These are phyloP conservation scores for Stichopus horrens DNA, from an alignment of 53 echinoderm and acorn worm genomes.

Conservation along the genomic window DNA sequence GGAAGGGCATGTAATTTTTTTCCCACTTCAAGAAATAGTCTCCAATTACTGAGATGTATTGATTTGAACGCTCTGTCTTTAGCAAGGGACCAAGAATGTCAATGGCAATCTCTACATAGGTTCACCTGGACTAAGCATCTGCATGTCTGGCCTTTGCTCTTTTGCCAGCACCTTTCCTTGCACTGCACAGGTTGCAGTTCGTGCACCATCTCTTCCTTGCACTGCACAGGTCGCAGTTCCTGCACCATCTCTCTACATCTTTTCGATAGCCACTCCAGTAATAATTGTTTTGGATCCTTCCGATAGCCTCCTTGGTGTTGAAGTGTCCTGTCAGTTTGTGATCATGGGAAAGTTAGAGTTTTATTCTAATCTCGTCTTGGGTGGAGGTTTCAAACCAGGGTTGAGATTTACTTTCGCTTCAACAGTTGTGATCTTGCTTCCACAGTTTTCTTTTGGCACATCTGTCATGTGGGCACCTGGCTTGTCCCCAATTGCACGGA, in stretches of 20 bases:
- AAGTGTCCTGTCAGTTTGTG: no score
- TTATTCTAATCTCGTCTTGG: not conserved
- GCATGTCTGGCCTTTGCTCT: constrained; percentile 4
- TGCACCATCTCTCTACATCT: not conserved
- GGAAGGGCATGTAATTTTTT: not conserved
- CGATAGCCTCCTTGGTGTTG: no score
- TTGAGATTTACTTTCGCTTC: not conserved
- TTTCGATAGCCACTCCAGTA: not conserved
- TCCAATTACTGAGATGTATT: not conserved
- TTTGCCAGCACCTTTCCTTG: not conserved
- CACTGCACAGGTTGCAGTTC: not conserved
- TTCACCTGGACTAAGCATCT: not conserved
- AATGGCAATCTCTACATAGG: not conserved
- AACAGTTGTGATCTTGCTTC: not conserved
- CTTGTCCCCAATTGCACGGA: not conserved
- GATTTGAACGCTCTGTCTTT: not conserved
- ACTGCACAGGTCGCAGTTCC: no score
- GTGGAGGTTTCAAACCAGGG: not conserved
- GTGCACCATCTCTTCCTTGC: not conserved
- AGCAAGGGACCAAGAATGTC: not conserved
- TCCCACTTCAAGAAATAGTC: not conserved
- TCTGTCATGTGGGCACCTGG: not conserved
- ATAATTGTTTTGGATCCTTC: not conserved
- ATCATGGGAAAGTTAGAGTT: no score
- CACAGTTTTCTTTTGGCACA: not conserved